phyloP scores from a whole-genome alignment of 2,888 invertebrate genomes.

The Stegophylla sp. region DNA sequence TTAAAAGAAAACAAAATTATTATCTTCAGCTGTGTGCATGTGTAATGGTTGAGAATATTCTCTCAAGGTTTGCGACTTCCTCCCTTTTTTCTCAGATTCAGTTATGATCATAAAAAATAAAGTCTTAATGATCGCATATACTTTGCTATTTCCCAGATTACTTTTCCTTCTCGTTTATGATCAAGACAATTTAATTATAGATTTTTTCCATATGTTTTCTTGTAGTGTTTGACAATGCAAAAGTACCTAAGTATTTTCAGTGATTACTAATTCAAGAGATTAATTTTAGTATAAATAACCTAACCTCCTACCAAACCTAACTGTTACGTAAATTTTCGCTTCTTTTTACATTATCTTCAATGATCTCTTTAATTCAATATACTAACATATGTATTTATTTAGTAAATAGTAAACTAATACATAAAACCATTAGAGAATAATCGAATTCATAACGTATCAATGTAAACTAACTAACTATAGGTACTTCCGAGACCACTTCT shows the following conservation, averaged over 20 bases:
- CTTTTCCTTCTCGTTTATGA: not conserved
- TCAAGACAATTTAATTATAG: not conserved
- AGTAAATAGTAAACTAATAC: not conserved
- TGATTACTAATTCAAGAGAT: no score
- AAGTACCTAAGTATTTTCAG: no score
- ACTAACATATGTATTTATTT: not conserved
- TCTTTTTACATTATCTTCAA: no score
- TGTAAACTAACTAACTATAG: not conserved
- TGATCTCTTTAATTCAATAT: no score
- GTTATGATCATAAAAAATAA: not conserved
- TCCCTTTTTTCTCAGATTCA: not conserved
- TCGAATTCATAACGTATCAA: not conserved
- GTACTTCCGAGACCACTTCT: no score
- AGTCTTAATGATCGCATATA: not conserved
- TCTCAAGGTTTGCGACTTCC: not conserved
- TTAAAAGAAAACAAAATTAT: conserved; percentile 40
- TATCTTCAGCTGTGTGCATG: not conserved
- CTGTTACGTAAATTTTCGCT: no score
- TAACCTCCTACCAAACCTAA: no score
- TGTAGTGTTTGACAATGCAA: no score
- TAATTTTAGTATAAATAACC: no score
- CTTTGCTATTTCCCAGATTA: not conserved
- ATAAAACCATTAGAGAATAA: conserved; percentile 5
- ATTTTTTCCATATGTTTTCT: no score
- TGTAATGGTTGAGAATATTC: not conserved